Conservation (phyloP, 30 jellyfish, hydroid and myxozoan species). For the Aurelia aurita region DNA sequence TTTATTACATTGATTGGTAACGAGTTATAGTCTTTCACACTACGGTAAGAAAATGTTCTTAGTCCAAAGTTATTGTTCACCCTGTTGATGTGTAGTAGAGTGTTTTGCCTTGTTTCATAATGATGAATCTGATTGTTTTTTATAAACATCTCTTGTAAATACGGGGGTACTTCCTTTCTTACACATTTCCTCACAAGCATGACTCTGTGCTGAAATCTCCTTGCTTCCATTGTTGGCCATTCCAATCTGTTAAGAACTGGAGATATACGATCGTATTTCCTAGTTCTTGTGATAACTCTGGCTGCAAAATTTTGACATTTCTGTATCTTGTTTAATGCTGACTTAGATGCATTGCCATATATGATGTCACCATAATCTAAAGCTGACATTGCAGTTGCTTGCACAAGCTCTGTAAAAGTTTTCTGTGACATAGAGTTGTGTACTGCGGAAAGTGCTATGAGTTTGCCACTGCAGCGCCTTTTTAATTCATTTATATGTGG, state of each 20-base stretch:
- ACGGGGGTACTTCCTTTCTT: conserved; percentile 53
- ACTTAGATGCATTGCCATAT: conserved; percentile 17
- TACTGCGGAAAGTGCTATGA: background rate
- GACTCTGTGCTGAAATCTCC: conserved; percentile 58
- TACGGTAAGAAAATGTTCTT: conserved; percentile 45
- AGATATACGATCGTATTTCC: conserved; percentile 47
- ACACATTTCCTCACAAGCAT: conserved; percentile 56
- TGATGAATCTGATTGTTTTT: conserved; percentile 39
- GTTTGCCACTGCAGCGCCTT: too few species aligned
- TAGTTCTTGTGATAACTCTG: conserved; percentile 50
- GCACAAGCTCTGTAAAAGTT: conserved; percentile 42
- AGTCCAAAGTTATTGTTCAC: conserved; percentile 37
- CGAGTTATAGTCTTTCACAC: conserved; percentile 44
- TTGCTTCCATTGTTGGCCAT: conserved; percentile 60
- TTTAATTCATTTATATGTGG: too few species aligned
- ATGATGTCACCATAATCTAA: background rate
- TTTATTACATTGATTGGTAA: conserved; percentile 46
- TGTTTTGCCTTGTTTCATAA: conserved; percentile 40
- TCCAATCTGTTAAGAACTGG: conserved; percentile 61
- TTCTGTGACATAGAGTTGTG: conserved; percentile 4
- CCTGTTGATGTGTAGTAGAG: conserved; percentile 42
- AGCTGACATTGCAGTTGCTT: conserved; percentile 51
- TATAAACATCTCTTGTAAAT: conserved; percentile 35
- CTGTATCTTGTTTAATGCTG: conserved; percentile 52
- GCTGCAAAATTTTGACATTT: conserved; percentile 61